Conservation (phyloP, 2,888 invertebrate genomes). For the Drosophila rellima region DNA sequence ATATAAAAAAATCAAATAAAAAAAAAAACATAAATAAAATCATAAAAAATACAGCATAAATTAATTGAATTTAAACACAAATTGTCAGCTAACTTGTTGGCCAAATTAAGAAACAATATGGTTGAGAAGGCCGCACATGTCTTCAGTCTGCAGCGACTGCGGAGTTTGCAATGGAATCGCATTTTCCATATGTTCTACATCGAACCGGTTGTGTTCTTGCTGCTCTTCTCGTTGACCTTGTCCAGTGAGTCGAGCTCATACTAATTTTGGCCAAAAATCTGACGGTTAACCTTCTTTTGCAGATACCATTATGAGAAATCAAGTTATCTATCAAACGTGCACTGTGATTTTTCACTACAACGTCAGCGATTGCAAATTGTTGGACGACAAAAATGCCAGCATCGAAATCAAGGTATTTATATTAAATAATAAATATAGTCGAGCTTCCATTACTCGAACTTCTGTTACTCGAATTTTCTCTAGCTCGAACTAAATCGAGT, state of each 20-base stretch:
- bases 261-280: not conserved
- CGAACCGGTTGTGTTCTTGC: slow-evolving; percentile 83
- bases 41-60: not conserved
- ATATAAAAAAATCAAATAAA: not conserved
- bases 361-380: slow-evolving; percentile 87
- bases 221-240: slow-evolving; percentile 81
- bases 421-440: too few species aligned
- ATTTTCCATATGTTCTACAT: slow-evolving; percentile 82
- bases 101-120: slow-evolving; percentile 54
- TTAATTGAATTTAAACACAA: not conserved
- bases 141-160: slow-evolving; percentile 62
- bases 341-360: slow-evolving; percentile 87
- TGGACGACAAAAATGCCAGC: slow-evolving; percentile 86
- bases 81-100: slow-evolving; percentile 2
- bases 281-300: not conserved
- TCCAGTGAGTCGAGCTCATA: slow-evolving; percentile 71
- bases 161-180: slow-evolving; percentile 70
- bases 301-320: slow-evolving; percentile 88
- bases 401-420: slow-evolving; percentile 85
- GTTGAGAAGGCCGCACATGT: slow-evolving; percentile 63
- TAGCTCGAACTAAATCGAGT: too few species aligned
- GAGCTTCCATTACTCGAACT: too few species aligned
- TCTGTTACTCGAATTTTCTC: too few species aligned
- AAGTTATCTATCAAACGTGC: slow-evolving; percentile 90
- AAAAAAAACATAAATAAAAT: not conserved